Percentiles rank a stretch among this genome's conserved stretches.
Evolutionary conservation across 2,888 invertebrate genomes (phyloP).

Genomic region (Tenthredo livida): DNA sequence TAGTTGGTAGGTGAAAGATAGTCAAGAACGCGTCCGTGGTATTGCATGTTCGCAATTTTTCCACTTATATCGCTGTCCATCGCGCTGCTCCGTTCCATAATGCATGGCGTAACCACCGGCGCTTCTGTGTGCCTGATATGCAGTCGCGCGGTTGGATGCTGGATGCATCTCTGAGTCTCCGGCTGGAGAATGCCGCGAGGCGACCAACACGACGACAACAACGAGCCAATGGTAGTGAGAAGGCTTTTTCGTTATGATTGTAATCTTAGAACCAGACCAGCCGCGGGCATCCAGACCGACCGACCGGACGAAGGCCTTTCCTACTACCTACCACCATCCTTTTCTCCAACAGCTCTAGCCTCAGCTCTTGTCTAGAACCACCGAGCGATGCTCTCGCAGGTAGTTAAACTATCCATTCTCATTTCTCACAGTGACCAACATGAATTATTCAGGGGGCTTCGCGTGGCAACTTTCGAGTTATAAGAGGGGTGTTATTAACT

Average conservation of each 20-base stretch:
- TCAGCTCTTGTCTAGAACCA: constrained; percentile 54
- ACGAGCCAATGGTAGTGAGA: constrained; percentile 67
- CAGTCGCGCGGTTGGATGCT: constrained; percentile 66
- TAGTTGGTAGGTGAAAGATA: constrained; percentile 9
- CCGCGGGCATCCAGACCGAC: constrained; percentile 68
- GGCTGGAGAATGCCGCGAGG: constrained; percentile 22
- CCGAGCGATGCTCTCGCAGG: constrained; percentile 56
- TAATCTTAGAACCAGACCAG: constrained; percentile 72
- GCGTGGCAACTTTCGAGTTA: constrained; percentile 44
- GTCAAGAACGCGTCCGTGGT: constrained; percentile 67
- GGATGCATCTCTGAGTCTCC: neutral
- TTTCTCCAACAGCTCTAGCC: constrained; percentile 56
- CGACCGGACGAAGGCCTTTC: constrained; percentile 61
- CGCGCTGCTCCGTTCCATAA: constrained; percentile 68
- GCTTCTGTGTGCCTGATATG: constrained; percentile 62
- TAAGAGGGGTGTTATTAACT: constrained; percentile 48
- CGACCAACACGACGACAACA: constrained; percentile 44
- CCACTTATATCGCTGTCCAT: constrained; percentile 69
- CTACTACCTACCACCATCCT: constrained; percentile 24
- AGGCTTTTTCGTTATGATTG: constrained; percentile 73
- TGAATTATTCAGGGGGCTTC: constrained; percentile 51
- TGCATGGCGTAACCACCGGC: constrained; percentile 66
- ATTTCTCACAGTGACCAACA: constrained; percentile 51
- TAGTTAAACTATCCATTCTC: constrained; percentile 48
- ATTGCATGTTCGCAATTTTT: constrained; percentile 73